phyloP scores from a whole-genome alignment of 1,140 invertebrate genomes.

The Trachelipus rathkii region DNA sequence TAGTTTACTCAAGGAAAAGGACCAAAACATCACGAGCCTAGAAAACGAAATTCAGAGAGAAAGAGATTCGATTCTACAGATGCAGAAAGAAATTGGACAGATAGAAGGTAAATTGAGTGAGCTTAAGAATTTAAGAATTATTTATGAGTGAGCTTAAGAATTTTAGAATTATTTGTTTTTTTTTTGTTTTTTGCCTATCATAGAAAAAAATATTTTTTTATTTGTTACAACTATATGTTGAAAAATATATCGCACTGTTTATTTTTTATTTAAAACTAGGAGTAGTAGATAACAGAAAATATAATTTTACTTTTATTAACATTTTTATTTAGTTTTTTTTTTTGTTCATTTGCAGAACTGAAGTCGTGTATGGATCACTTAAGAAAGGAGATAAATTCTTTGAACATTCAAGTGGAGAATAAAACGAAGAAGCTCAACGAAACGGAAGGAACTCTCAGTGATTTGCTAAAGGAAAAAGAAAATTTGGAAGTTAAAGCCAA shows the following conservation, averaged over 20 bases:
- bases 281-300: no score
- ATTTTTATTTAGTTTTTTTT: no score
- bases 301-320: no score
- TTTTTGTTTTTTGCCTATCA: no score
- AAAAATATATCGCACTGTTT: no score
- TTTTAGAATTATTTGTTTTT: no score
- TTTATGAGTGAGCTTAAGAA: no score
- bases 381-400: neutral
- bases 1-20: neutral
- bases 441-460: neutral
- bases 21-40: neutral
- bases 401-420: neutral
- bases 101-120: neutral
- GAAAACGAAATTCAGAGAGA: neutral
- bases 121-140: no score
- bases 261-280: no score
- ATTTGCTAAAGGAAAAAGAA: neutral
- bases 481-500: neutral
- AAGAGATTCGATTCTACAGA: neutral
- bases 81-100: constrained; percentile 1
- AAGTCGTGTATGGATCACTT: neutral
- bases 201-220: no score
- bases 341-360: neutral
- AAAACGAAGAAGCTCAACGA: neutral
- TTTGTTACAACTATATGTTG: no score